Evolutionary conservation across 2,113 vertebrate species (phyloP).

Genomic region (Egretta garzetta): DNA sequence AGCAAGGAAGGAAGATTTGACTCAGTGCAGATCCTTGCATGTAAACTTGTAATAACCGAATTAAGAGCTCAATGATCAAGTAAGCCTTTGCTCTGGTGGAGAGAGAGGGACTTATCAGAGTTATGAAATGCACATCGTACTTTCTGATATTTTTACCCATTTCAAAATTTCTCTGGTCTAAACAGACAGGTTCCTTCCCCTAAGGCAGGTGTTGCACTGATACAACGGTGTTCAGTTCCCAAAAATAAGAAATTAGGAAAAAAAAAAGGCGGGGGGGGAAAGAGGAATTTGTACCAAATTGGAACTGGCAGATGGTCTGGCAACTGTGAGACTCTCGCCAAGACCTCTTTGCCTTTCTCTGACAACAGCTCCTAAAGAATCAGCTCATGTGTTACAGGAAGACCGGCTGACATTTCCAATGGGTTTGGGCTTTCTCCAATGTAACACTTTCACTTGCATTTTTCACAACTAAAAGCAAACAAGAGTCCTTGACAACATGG

Average conservation of each 20-base stretch:
- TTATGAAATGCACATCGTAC: neutral
- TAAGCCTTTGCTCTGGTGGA: neutral
- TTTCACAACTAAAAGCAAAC: constrained; percentile 17
- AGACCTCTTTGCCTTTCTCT: neutral
- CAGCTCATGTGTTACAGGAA: neutral
- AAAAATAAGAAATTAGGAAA: neutral
- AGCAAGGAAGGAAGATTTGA: neutral
- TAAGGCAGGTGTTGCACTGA: neutral
- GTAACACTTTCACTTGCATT: neutral
- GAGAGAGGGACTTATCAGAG: neutral
- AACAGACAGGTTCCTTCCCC: neutral
- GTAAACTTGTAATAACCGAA: neutral
- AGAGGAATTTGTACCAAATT: neutral
- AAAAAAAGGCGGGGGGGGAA: neutral
- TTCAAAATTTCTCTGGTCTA: neutral
- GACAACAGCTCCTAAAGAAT: neutral
- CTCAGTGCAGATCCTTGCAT: neutral
- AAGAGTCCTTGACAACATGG: neutral
- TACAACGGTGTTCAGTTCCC: neutral
- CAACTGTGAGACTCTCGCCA: neutral
- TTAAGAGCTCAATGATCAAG: neutral
- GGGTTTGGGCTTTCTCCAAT: neutral
- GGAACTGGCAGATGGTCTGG: constrained; percentile 5
- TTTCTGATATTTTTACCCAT: neutral
- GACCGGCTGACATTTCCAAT: neutral